phyloP scores from a whole-genome alignment of 1,140 invertebrate species.

The Camponotus pennsylvanicus region DNA sequence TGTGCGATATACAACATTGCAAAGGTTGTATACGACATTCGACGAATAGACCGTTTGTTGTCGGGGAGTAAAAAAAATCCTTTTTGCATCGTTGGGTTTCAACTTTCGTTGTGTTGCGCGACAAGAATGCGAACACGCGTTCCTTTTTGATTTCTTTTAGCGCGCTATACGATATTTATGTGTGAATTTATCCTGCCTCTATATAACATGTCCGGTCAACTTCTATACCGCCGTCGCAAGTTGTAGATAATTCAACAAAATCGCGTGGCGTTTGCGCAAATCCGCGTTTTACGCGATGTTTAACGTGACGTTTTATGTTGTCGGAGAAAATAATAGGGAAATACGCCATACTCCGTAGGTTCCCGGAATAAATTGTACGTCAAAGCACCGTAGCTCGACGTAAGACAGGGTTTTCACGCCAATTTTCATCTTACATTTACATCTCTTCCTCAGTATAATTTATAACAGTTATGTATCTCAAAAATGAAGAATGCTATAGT shows the following conservation, averaged over 20 bases:
- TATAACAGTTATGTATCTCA: background rate
- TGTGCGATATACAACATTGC: background rate
- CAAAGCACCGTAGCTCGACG: background rate
- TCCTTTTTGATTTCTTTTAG: background rate
- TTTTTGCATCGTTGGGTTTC: background rate
- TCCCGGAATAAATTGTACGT: background rate
- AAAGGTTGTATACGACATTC: background rate
- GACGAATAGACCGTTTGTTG: conserved; percentile 31
- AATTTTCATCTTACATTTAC: conserved; percentile 4
- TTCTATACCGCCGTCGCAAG: background rate
- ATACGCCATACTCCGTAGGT: background rate
- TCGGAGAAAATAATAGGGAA: conserved; percentile 34
- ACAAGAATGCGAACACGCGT: conserved; percentile 11
- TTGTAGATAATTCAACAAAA: conserved; percentile 13
- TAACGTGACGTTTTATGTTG: conserved; percentile 26
- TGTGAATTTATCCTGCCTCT: background rate
- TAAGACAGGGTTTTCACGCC: background rate
- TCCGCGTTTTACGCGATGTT: conserved; percentile 32
- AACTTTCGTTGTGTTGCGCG: background rate
- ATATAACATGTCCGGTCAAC: background rate
- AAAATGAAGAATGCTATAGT: background rate
- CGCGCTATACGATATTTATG: background rate
- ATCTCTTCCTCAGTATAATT: background rate
- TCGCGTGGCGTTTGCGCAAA: conserved; percentile 8
- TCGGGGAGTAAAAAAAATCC: conserved; percentile 18